Percentiles rank a stretch among this genome's conserved stretches.
phyloP scores from a whole-genome alignment of 2,888 invertebrate genomes.

The Stegophylla sp. region DNA sequence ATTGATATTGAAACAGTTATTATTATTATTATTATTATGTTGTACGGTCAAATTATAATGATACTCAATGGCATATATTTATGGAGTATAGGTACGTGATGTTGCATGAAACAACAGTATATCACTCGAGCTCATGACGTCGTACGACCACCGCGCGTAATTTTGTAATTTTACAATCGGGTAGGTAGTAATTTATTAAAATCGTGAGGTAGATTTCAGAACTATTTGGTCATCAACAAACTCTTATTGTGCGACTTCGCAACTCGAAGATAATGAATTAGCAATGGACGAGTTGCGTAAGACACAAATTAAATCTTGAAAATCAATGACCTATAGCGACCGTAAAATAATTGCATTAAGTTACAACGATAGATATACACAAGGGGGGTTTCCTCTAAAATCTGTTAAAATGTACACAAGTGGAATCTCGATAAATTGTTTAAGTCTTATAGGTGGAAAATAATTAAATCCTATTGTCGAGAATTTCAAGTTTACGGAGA shows the following conservation, averaged over 20 bases:
- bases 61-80: no score
- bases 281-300: slow-evolving; percentile 43
- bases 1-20: no score
- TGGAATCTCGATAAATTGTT: no score
- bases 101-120: not conserved
- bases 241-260: not conserved
- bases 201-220: slow-evolving; percentile 27
- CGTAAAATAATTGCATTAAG: not conserved
- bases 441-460: no score
- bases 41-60: no score
- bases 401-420: not conserved
- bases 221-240: not conserved
- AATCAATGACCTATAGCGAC: slow-evolving; percentile 42
- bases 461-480: no score
- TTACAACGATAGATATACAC: not conserved
- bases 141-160: no score
- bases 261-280: slow-evolving; percentile 42
- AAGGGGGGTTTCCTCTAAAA: not conserved
- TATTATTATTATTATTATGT: no score
- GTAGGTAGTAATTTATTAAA: slow-evolving; percentile 36
- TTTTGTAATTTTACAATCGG: slow-evolving; percentile 35
- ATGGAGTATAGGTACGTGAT: no score
- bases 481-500: no score
- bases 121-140: not conserved
- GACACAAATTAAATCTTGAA: slow-evolving; percentile 17